Evolutionary conservation across 2,888 invertebrate genomes (phyloP).

Genomic region (Hemithea aestivaria): DNA sequence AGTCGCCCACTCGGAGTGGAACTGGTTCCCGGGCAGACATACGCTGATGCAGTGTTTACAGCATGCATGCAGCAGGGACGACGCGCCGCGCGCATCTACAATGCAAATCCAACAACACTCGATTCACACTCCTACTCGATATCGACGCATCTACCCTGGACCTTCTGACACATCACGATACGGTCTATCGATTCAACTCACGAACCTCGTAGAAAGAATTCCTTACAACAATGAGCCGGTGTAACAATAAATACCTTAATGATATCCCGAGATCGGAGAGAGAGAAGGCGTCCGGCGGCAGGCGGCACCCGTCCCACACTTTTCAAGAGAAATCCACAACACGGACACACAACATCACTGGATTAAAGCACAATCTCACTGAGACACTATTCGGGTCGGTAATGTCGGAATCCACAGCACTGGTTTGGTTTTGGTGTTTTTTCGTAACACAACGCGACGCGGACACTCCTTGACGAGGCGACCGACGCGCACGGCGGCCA

Average conservation of each 20-base stretch:
- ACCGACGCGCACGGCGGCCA: conserved; percentile 74
- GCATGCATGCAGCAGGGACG: conserved; percentile 50
- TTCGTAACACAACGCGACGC: conserved; percentile 69
- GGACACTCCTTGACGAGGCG: conserved; percentile 35
- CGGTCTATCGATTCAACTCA: conserved; percentile 72
- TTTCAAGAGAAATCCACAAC: conserved; percentile 72
- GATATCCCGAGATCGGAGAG: conserved; percentile 75
- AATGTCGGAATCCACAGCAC: conserved; percentile 70
- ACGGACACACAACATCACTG: conserved; percentile 68
- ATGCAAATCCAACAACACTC: conserved; percentile 68
- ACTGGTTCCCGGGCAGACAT: conserved; percentile 46
- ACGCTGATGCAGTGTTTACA: conserved; percentile 43
- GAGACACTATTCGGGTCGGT: conserved; percentile 46
- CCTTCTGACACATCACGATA: conserved; percentile 47
- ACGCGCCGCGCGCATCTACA: conserved; percentile 64
- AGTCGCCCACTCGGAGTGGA: conserved; percentile 63
- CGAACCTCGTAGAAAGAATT: conserved; percentile 70
- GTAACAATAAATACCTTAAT: conserved; percentile 80
- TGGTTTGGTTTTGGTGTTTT: conserved; percentile 67
- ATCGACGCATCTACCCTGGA: conserved; percentile 46
- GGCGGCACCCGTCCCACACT: conserved; percentile 67
- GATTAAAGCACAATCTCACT: conserved; percentile 70
- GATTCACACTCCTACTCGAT: conserved; percentile 55
- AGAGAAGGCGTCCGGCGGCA: conserved; percentile 72
- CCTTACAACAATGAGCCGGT: conserved; percentile 77